Conservation (phyloP, 2,113 vertebrate genomes). For the Elaphurus davidianus region DNA sequence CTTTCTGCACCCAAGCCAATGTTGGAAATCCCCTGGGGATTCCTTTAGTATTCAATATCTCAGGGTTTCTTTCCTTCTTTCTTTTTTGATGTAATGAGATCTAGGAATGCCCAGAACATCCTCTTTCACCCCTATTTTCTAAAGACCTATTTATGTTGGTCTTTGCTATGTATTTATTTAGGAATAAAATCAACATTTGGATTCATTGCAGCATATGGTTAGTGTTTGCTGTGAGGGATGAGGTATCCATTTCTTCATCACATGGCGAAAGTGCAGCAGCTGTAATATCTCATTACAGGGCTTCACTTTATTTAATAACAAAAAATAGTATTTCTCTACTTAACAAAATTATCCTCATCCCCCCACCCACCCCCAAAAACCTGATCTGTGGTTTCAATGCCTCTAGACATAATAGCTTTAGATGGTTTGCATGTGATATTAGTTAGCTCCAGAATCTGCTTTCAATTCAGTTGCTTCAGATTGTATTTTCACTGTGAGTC, state of each 20-base stretch:
- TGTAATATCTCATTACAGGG: slow-evolving; percentile 73
- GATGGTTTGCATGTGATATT: slow-evolving; percentile 77
- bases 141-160: not conserved
- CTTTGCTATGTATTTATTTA: slow-evolving; percentile 66
- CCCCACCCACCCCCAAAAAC: slow-evolving; percentile 10
- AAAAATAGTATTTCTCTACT: slow-evolving; percentile 69
- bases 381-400: slow-evolving; percentile 73
- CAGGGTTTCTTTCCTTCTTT: not conserved
- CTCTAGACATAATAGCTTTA: slow-evolving; percentile 63
- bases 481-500: slow-evolving; percentile 80
- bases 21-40: not conserved
- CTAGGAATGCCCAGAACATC: not conserved
- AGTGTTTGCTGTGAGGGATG: slow-evolving; percentile 77
- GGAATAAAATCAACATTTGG: slow-evolving; percentile 76
- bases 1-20: not conserved
- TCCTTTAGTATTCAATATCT: not conserved
- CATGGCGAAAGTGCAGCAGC: slow-evolving; percentile 73
- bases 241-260: slow-evolving; percentile 70
- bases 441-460: slow-evolving; percentile 80
- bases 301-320: slow-evolving; percentile 76
- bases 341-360: slow-evolving; percentile 57
- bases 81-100: slow-evolving; percentile 13
- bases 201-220: slow-evolving; percentile 78
- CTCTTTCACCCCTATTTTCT: not conserved
- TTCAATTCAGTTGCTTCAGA: slow-evolving; percentile 75